Percentiles rank a stretch among this genome's conserved stretches.
phyloP scores from a whole-genome alignment of 2,797 vertebrate genomes.

The Simalia tracyae region DNA sequence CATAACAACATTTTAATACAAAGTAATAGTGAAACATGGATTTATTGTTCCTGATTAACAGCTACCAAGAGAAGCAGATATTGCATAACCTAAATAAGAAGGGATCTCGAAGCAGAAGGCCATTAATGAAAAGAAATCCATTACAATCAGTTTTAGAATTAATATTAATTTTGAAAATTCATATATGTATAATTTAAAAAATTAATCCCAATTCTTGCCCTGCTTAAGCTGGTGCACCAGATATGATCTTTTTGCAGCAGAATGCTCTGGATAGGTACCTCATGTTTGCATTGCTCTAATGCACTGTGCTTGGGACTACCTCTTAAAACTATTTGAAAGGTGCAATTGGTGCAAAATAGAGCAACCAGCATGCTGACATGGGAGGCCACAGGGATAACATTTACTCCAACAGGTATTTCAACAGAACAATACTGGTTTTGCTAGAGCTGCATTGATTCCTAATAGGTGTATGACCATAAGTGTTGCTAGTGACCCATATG shows the following conservation, averaged over 20 bases:
- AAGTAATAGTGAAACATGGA: not conserved
- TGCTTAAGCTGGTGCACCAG: not conserved
- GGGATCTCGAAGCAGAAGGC: not conserved
- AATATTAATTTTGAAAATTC: not conserved
- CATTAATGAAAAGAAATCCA: not conserved
- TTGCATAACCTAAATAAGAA: not conserved
- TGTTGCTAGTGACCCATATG: no score
- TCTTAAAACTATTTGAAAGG: no score
- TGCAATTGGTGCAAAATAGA: no score
- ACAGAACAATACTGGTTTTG: no score
- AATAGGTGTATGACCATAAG: no score
- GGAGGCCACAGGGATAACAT: no score
- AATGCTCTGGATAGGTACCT: no score
- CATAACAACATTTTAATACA: not conserved
- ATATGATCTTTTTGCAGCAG: not conserved
- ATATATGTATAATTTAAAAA: not conserved
- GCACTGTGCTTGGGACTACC: no score
- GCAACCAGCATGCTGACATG: no score
- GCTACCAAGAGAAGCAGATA: not conserved
- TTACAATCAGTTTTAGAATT: not conserved
- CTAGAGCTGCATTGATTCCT: no score
- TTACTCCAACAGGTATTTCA: no score
- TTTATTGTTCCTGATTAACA: not conserved
- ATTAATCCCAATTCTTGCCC: not conserved
- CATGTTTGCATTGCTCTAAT: no score